A percentile compares a stretch with the other conserved stretches of the same genome.
These are phyloP conservation scores for Anoplolepis gracilipes DNA, from an alignment of 1,140 invertebrate species.

Conservation along the genomic window DNA sequence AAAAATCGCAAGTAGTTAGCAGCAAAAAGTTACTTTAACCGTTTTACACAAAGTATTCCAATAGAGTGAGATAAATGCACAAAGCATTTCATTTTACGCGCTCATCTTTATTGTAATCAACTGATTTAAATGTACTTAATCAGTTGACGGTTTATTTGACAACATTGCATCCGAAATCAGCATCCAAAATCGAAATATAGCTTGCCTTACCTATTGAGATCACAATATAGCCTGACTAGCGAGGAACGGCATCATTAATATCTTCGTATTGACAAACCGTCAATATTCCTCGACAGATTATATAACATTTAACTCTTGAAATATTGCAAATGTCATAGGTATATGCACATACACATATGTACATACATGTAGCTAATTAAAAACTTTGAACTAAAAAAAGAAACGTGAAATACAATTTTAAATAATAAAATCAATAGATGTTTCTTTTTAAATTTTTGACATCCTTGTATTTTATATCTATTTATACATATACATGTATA, in stretches of 20 bases:
- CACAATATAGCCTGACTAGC: not conserved
- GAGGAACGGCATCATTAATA: slow-evolving; percentile 13
- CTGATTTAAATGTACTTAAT: no score
- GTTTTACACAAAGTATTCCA: not conserved
- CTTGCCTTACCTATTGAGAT: slow-evolving; percentile 25
- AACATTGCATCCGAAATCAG: not conserved
- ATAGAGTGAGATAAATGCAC: not conserved
- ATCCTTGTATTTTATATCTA: not conserved
- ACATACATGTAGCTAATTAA: not conserved
- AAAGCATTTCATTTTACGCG: not conserved
- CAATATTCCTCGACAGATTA: slow-evolving; percentile 21
- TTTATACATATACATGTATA: no score
- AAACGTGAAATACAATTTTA: no score
- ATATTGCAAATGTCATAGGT: not conserved
- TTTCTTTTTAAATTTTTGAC: not conserved
- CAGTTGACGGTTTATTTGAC: not conserved
- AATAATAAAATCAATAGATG: not conserved
- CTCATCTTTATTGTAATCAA: not conserved
- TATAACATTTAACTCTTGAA: not conserved
- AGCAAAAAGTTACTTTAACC: slow-evolving; percentile 25
- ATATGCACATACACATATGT: not conserved
- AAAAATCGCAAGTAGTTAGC: slow-evolving; percentile 43
- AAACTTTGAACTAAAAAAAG: not conserved
- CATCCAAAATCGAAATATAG: not conserved
- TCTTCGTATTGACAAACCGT: slow-evolving; percentile 34